Base-by-base conservation (phyloP, 2,888 invertebrate genomes). In the Drosophila merina region DNA sequence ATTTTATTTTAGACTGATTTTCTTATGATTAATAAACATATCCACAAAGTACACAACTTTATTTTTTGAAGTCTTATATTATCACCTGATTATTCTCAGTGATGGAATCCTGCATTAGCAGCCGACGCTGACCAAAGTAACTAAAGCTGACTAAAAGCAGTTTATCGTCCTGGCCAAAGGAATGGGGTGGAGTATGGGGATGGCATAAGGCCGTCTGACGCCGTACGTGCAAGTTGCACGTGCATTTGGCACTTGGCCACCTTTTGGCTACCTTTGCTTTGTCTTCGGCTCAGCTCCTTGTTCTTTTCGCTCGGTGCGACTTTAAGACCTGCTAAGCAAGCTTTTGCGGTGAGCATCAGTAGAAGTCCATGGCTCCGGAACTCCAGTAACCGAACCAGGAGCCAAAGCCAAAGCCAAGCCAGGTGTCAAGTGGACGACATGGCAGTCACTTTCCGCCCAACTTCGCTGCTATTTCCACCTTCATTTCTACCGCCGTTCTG, bases 101-200 rank as follows among this genome's bases (percentile, higher is more conserved):
- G 71, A 51, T 60, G 10, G 45, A 59, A 77, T 69, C 63, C 64
- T 63, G 79, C 86, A 74, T 74, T 74, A 77, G 82, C 73, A 77
- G 71, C 74, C 64, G 68, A 50, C 51, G 62, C 66, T 84, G 81
- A 69, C 75, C 77, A 80, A 88, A 79, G 86, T 78, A 79, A 83
- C 76, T 75, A 88, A 85, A 85, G 86, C 83, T 88, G 88, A 80
- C 84, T 86, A 84, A 84, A 83, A 86, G 88, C 84, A 80, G 81
- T 80, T 84, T 88, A 88, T 86, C 73, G 59, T 68, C 57, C 66
- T 26, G 63, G 54, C 25, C 26, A 57, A 30, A 33, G 25, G 12
- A 36, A 38, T 6, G 38, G 12, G 28, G 28, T 5, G 5, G 6
- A 5, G 28, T 51, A 5, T 12, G 9, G 28, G 28, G 56, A 5